Evolutionary conservation across 1,140 invertebrate genomes (phyloP), one percentile per base, ranked within the genome.

Genomic region (Bombus fervidus): DNA sequence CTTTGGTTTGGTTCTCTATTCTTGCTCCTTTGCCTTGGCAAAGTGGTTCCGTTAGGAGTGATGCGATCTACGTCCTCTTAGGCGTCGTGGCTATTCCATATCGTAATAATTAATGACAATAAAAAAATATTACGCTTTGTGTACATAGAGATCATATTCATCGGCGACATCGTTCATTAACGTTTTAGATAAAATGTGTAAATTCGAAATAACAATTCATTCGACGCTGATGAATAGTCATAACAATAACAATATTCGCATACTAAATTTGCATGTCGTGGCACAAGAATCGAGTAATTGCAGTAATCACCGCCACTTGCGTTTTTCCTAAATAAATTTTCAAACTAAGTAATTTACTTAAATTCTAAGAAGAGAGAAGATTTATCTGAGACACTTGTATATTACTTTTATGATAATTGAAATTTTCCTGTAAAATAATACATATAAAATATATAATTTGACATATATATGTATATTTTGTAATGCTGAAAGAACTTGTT

Each of bases 111-210:
- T 43, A 41, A 31, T 68, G 47, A 80, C 22, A 15, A 74, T 74
- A 86, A 57, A 75, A 62, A 73, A 57, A 78, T 86, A 86, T 74
- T 86, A 66, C 37, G 59, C 34, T 57, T 81, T 37, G 69, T 59
- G 69, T 72, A 81, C 6, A 85, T 57, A 68, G 71, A 68, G 79
- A 66, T 86, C 79, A 25, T 81, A 80, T 73, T 86, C 84, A 80
- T 53, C 77, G 72, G 76, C 57, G 47, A 13, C 28, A 15, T 43
- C 39, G 22, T 41, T 43, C 10, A n/a, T 59, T 15, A 41, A 78
- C n/a, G 41, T 31, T 53, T 12, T 72, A 22, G 13, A 4, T 75
- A 75, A 82, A 72, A 47, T 39, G 18, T 43, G 25, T 47, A n/a
- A 80, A 85, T 25, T 62, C 9, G 25, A 25, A 34, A 31, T 57